phyloP scores from a whole-genome alignment of 2,797 vertebrate species.

The Neosilurus hyrtlii region DNA sequence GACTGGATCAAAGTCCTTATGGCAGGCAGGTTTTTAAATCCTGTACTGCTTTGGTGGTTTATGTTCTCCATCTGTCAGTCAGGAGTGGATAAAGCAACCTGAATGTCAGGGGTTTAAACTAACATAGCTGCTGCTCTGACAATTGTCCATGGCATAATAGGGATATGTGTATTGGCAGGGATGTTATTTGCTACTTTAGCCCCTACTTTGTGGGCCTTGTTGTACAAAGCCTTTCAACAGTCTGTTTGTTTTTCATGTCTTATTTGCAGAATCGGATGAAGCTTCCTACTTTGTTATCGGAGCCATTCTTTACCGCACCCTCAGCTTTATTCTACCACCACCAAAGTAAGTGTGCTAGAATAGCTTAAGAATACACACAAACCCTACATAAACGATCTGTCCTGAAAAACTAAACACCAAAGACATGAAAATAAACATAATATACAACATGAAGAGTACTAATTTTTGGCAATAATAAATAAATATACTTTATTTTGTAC shows the following conservation, averaged over 20 bases:
- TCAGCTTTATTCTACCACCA: constrained; percentile 88
- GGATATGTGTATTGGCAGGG: not conserved
- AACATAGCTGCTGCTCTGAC: constrained; percentile 13
- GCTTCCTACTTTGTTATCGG: constrained; percentile 93
- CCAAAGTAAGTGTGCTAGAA: constrained; percentile 79
- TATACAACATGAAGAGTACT: not conserved
- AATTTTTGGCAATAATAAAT: not conserved
- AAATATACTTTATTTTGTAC: not conserved
- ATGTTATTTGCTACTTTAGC: constrained; percentile 14
- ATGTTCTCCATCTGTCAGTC: constrained; percentile 19
- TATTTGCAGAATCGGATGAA: constrained; percentile 81
- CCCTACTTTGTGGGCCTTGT: constrained; percentile 4
- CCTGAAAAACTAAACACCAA: not conserved
- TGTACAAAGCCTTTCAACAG: constrained; percentile 18
- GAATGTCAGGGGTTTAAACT: constrained; percentile 27
- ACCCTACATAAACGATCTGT: not conserved
- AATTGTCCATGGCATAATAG: not conserved
- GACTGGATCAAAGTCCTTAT: constrained; percentile 12
- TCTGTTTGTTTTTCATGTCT: constrained; percentile 14
- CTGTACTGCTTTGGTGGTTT: constrained; percentile 13
- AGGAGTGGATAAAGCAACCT: constrained; percentile 28
- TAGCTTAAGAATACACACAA: not conserved
- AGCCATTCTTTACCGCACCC: constrained; percentile 90
- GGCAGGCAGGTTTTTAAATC: constrained; percentile 15
- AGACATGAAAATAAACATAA: not conserved